Conservation (phyloP, 2,113 vertebrate genomes). For the Hippocampus guttulatus region DNA sequence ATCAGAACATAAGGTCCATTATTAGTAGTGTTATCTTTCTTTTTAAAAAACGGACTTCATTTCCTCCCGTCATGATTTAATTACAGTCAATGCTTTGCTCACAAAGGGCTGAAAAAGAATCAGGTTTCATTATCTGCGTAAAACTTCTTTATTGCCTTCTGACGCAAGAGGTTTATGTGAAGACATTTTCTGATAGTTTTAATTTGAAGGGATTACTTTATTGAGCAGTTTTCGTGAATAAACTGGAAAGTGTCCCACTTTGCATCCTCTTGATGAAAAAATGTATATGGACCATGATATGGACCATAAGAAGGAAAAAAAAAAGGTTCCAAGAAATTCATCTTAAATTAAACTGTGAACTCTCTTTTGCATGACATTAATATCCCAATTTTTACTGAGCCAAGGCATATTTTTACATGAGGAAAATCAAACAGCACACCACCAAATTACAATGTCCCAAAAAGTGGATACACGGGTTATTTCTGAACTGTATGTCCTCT, state of each 20-base stretch:
- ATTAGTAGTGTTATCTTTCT: slow-evolving; percentile 16
- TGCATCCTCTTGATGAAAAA: neutral
- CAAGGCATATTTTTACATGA: too few species aligned
- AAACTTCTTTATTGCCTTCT: slow-evolving; percentile 11
- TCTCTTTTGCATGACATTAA: too few species aligned
- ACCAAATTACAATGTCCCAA: too few species aligned
- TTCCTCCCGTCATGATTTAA: neutral
- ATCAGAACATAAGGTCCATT: neutral
- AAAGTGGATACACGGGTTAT: too few species aligned
- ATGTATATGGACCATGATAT: neutral
- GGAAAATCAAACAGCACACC: too few species aligned
- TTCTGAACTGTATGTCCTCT: too few species aligned
- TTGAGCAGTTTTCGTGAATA: neutral
- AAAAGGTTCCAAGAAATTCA: neutral
- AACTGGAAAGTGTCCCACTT: neutral
- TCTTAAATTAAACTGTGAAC: neutral
- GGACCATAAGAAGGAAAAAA: neutral
- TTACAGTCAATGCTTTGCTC: slow-evolving; percentile 19
- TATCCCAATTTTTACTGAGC: too few species aligned
- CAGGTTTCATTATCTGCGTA: neutral
- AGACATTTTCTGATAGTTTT: neutral
- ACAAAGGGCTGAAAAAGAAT: neutral
- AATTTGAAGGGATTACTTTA: neutral
- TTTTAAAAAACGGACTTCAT: slow-evolving; percentile 8
- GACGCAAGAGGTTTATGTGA: neutral